Evolutionary conservation across 2,888 invertebrate genomes (phyloP).

Genomic region (Penaeus monodon): DNA sequence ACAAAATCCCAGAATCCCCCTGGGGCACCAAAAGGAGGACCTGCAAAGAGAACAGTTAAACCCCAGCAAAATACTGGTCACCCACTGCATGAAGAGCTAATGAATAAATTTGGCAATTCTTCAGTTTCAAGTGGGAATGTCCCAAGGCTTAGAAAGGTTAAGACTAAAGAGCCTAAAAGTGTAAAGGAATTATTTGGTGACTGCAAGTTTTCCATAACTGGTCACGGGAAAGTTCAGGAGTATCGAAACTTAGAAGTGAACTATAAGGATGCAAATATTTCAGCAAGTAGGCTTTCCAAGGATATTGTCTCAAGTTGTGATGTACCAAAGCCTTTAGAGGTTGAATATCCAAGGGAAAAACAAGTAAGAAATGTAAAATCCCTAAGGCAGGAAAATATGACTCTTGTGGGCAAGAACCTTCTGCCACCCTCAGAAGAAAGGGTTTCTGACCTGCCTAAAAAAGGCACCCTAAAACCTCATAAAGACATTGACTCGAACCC

Average conservation of each 20-base stretch:
- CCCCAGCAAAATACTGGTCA: conserved; percentile 14
- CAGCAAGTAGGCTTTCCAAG: no score
- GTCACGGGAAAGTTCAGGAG: no score
- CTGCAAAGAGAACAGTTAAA: neutral
- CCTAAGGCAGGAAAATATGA: no score
- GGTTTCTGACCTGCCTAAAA: no score
- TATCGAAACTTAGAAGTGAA: no score
- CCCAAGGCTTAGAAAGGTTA: conserved; percentile 39
- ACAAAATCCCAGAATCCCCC: no score
- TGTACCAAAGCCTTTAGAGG: no score
- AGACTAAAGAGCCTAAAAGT: conserved; percentile 47
- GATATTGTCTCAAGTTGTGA: no score
- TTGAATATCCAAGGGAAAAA: neutral
- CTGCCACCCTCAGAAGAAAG: no score
- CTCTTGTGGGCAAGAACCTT: no score
- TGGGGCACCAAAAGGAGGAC: neutral
- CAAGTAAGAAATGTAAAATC: neutral
- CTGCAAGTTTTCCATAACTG: conserved; percentile 11
- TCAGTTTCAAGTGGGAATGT: conserved; percentile 1
- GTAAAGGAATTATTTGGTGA: conserved; percentile 45
- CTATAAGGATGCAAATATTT: neutral
- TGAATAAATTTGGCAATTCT: conserved; percentile 31
- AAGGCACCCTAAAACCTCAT: no score
- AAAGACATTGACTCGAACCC: no score
- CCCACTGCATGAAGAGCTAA: conserved; percentile 38